phyloP scores from a whole-genome alignment of 1,140 invertebrate species.

The Pectinophora gossypiella region DNA sequence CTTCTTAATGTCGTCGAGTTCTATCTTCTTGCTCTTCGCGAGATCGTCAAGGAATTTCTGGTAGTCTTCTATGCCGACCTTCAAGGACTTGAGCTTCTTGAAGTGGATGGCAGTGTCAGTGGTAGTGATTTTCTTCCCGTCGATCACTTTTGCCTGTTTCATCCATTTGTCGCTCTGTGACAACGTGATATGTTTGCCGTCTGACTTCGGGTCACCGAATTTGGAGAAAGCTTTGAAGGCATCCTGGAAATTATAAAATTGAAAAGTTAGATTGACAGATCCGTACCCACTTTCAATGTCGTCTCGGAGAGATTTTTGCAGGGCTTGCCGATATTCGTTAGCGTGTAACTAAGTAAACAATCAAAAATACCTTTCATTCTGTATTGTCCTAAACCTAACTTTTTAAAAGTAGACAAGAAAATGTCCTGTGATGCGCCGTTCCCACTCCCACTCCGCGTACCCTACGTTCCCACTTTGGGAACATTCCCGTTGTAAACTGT shows the following conservation, averaged over 20 bases:
- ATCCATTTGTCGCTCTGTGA: constrained; percentile 96
- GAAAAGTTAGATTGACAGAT: no score
- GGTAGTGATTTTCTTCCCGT: constrained; percentile 91
- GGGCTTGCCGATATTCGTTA: no score
- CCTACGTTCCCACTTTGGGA: no score
- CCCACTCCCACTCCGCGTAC: no score
- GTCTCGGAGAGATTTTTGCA: no score
- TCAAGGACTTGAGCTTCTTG: constrained; percentile 89
- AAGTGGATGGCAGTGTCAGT: constrained; percentile 92
- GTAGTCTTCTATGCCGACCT: constrained; percentile 84
- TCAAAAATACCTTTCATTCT: no score
- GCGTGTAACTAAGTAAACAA: no score
- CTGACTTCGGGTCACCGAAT: constrained; percentile 91
- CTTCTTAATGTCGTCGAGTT: constrained; percentile 83
- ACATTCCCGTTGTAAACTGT: no score
- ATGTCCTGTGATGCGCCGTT: no score
- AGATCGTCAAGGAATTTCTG: constrained; percentile 89
- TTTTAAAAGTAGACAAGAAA: no score
- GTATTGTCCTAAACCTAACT: no score
- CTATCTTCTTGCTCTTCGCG: constrained; percentile 87
- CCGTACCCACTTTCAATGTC: no score
- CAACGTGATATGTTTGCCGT: constrained; percentile 90
- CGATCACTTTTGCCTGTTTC: constrained; percentile 94
- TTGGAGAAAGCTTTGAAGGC: constrained; percentile 85
- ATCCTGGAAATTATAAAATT: constrained; percentile 55